These are phyloP conservation scores for Streptopelia turtur DNA, from an alignment of 2,797 vertebrate genomes.

Conservation along the genomic window DNA sequence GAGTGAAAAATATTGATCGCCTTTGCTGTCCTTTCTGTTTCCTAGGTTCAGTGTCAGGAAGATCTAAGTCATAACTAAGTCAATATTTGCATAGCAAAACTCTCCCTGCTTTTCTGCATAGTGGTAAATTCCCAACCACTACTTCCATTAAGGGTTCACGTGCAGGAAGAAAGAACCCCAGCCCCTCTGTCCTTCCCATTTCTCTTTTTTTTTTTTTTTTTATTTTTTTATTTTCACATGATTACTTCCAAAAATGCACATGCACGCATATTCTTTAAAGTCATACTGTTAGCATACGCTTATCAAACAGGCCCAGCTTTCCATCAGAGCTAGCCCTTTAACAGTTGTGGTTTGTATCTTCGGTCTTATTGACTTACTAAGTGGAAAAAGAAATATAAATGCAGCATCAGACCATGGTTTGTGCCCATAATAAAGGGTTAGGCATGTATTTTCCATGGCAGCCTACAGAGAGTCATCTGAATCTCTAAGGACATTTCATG, in stretches of 20 bases:
- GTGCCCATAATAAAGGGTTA: neutral
- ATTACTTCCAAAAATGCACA: neutral
- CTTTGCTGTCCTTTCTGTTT: neutral
- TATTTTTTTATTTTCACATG: neutral
- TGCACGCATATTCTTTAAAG: neutral
- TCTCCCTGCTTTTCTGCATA: neutral
- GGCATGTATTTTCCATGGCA: conserved; percentile 2
- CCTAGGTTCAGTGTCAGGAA: neutral
- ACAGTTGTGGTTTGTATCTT: neutral
- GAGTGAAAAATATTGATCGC: neutral
- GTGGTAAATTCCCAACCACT: neutral
- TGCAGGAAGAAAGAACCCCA: neutral
- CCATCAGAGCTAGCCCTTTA: neutral
- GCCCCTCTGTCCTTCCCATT: neutral
- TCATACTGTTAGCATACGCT: neutral
- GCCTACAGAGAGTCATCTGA: neutral
- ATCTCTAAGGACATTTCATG: conserved; percentile 30
- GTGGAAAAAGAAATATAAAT: conserved; percentile 5
- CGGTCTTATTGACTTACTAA: neutral
- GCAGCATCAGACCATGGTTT: neutral
- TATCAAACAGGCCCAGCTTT: neutral
- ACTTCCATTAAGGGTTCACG: rapidly evolving
- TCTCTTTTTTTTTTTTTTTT: neutral
- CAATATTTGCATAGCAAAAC: neutral
- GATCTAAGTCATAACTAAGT: neutral